Evolutionary conservation across 2,113 vertebrate species (phyloP).

Genomic region (Cyprichromis sp.): DNA sequence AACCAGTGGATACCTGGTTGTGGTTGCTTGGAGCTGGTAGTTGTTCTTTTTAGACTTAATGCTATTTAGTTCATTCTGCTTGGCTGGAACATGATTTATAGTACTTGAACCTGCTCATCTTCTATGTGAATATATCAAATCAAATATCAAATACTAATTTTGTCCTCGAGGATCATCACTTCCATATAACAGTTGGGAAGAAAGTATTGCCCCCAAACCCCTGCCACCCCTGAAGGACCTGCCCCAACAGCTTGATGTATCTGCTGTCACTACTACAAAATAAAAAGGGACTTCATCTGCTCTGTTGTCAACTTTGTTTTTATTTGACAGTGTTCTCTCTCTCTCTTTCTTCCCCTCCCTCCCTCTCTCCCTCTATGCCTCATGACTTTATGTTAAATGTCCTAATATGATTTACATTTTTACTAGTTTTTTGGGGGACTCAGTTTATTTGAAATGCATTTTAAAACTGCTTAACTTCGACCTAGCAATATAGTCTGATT

Average conservation of each 20-base stretch:
- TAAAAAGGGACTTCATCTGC: conserved; percentile 12
- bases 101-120: background rate
- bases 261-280: background rate
- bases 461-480: background rate
- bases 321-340: background rate
- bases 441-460: background rate
- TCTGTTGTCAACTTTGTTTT: background rate
- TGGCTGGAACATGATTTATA: background rate
- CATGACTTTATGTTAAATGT: background rate
- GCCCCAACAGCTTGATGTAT: background rate
- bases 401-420: background rate
- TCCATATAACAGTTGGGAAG: background rate
- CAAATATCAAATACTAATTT: background rate
- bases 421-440: background rate
- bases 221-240: background rate
- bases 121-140: background rate
- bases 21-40: background rate
- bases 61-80: background rate
- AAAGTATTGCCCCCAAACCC: background rate
- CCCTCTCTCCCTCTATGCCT: background rate
- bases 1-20: background rate
- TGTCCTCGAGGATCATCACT: background rate
- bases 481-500: background rate
- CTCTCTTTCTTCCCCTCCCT: fast-evolving
- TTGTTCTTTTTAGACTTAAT: background rate